These are phyloP conservation scores for Sinocyclocheilus maitianheensis DNA, from an alignment of 2,113 vertebrate genomes.

Conservation along the genomic window DNA sequence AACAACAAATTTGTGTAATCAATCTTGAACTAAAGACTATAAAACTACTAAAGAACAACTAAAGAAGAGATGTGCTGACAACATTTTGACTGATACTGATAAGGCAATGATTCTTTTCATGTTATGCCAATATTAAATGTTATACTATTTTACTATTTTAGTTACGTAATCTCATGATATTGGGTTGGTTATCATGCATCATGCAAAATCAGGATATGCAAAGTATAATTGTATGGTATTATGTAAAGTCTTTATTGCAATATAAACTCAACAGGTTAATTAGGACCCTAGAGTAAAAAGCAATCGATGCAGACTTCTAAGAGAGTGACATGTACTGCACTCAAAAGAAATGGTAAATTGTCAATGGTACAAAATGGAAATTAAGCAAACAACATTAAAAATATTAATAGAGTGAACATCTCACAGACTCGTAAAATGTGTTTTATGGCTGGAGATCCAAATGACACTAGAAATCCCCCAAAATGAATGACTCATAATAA, in stretches of 20 bases:
- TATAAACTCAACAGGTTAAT: not conserved
- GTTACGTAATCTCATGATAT: not conserved
- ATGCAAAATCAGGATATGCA: not conserved
- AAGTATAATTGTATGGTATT: too few species aligned
- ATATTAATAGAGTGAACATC: not conserved
- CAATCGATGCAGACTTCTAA: not conserved
- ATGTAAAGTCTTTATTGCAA: not conserved
- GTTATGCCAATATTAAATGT: not conserved
- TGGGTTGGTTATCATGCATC: not conserved
- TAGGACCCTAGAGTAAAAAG: not conserved
- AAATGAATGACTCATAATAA: constrained; percentile 5
- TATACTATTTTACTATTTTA: too few species aligned
- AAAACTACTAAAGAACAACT: not conserved
- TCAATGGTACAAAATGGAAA: not conserved
- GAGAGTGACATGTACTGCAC: not conserved
- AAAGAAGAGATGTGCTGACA: not conserved
- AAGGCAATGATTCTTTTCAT: not conserved
- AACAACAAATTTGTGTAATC: not conserved
- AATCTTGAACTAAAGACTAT: not conserved
- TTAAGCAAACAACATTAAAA: not conserved
- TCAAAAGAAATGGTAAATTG: not conserved
- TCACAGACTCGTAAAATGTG: not conserved
- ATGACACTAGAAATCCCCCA: not conserved
- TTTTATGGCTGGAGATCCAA: not conserved
- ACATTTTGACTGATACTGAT: not conserved